phyloP scores from a whole-genome alignment of 2,113 vertebrate genomes.

The Corapipo altera region DNA sequence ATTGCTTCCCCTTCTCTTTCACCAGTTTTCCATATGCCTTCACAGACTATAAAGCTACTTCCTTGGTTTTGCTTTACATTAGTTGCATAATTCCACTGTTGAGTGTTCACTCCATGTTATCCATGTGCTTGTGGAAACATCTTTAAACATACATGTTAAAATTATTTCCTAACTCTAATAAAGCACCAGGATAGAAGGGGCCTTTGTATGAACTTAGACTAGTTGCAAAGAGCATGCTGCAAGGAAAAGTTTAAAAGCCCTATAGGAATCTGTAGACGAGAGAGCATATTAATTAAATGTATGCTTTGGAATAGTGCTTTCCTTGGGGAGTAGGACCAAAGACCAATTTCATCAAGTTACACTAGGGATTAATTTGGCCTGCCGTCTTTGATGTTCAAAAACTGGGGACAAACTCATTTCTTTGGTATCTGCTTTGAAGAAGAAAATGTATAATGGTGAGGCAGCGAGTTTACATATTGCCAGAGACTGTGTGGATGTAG shows the following conservation, averaged over 20 bases:
- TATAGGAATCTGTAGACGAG: not conserved
- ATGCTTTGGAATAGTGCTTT: conserved; percentile 12
- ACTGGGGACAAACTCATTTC: not conserved
- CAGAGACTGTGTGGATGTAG: not conserved
- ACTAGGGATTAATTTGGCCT: not conserved
- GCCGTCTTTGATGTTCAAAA: conserved; percentile 20
- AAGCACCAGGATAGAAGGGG: not conserved
- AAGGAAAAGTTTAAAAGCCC: not conserved
- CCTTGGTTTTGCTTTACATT: not conserved
- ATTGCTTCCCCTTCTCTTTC: not conserved
- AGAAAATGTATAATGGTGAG: not conserved
- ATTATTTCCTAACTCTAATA: not conserved
- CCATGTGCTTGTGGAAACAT: not conserved
- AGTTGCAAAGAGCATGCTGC: not conserved
- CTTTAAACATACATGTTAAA: not conserved
- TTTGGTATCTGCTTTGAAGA: conserved; percentile 40
- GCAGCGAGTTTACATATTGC: not conserved
- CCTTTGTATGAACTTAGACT: not conserved
- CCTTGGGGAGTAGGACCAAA: not conserved
- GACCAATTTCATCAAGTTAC: not conserved
- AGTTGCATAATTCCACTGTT: not conserved
- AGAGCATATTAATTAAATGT: conserved; percentile 18
- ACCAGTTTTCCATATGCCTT: not conserved
- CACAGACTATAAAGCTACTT: not conserved
- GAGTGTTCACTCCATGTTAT: not conserved